Evolutionary conservation across 2,888 invertebrate species (phyloP).

Genomic region (Cacoxenus indagator): DNA sequence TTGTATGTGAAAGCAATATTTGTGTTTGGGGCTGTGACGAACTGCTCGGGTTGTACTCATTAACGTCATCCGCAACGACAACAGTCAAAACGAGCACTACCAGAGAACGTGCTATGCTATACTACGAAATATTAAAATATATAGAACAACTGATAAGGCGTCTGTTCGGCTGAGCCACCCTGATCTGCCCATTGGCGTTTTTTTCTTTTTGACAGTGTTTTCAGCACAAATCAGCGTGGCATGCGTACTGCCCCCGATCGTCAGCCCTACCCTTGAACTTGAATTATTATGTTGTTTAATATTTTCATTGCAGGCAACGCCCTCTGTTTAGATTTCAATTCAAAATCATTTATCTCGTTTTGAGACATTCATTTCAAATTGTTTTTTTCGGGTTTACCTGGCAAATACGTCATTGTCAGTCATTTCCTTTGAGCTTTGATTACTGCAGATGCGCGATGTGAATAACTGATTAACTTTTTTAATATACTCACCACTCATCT

Average conservation of each 20-base stretch:
- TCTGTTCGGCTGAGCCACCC: background rate
- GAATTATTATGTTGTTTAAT: conserved; percentile 36
- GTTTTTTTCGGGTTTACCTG: background rate
- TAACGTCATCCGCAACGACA: background rate
- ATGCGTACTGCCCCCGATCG: background rate
- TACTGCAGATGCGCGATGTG: background rate
- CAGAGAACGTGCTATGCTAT: conserved; percentile 39
- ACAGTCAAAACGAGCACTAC: conserved; percentile 27
- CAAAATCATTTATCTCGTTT: background rate
- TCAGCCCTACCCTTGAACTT: conserved; percentile 14
- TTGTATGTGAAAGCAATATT: background rate
- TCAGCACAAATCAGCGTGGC: background rate
- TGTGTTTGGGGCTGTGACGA: background rate
- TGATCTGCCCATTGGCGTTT: background rate
- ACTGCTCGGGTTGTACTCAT: background rate
- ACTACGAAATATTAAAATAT: background rate
- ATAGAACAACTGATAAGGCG: conserved; percentile 10
- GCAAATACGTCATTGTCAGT: too few relatives aligned
- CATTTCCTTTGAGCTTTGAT: too few relatives aligned
- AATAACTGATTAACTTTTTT: background rate
- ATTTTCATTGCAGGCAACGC: conserved; percentile 31
- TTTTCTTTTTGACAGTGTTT: background rate
- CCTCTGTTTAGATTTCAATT: too few relatives aligned
- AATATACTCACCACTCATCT: background rate
- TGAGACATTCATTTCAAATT: background rate